Evolutionary conservation across 92 coral and sea anemone genomes (phyloP).

Genomic region (Phenganax marumi): DNA sequence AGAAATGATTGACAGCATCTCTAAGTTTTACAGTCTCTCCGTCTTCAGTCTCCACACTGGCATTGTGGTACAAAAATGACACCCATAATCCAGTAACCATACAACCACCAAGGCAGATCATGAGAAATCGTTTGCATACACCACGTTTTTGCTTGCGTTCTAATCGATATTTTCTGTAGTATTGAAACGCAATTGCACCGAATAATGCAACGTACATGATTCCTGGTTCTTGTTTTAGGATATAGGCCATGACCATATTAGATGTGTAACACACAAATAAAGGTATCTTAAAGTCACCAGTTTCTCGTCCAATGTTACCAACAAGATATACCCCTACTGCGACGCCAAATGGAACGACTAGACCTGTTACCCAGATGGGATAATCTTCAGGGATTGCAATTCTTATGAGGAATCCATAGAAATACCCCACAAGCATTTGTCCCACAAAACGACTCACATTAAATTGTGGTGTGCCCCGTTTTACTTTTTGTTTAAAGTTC

Average conservation of each 20-base stretch:
- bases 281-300: constrained; percentile 85
- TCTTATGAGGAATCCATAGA: constrained; percentile 86
- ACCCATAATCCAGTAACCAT: constrained; percentile 77
- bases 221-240: constrained; percentile 84
- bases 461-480: constrained; percentile 78
- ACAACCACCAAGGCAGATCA: constrained; percentile 70
- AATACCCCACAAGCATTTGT: constrained; percentile 94
- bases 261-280: constrained; percentile 66
- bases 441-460: constrained; percentile 84
- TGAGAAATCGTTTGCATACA: constrained; percentile 74
- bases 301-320: constrained; percentile 92
- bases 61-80: constrained; percentile 92
- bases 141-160: constrained; percentile 60
- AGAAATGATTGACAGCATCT: constrained; percentile 93
- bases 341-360: constrained; percentile 88
- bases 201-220: constrained; percentile 85
- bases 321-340: constrained; percentile 93
- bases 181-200: constrained; percentile 79
- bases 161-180: constrained; percentile 63
- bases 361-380: constrained; percentile 68
- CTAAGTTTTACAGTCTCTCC: constrained; percentile 94
- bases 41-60: constrained; percentile 91
- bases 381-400: constrained; percentile 85
- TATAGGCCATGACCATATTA: constrained; percentile 63
- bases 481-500: constrained; percentile 67